Percentiles rank a stretch among this genome's conserved stretches.
phyloP scores from a whole-genome alignment of 1,140 invertebrate species.

The Drosophila biarmipes region DNA sequence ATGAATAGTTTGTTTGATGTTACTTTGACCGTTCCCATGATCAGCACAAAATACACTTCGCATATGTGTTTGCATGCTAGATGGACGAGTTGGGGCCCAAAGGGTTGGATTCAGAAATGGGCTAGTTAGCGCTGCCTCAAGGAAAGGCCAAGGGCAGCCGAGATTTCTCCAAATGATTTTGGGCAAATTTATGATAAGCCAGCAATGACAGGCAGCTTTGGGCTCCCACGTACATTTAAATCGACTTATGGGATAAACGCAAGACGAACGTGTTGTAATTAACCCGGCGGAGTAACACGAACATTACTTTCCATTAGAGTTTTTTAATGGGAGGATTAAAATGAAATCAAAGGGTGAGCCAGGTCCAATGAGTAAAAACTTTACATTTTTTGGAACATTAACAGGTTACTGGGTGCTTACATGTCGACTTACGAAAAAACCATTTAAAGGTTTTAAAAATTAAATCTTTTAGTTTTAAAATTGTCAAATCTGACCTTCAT shows the following conservation, averaged over 20 bases:
- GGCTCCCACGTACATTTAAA: neutral
- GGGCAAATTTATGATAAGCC: slow-evolving; percentile 34
- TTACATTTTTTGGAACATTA: neutral
- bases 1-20: slow-evolving; percentile 83
- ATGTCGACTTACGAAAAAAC: too few species aligned
- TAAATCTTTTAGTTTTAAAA: too few species aligned
- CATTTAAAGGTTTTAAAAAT: too few species aligned
- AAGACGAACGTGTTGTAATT: slow-evolving; percentile 33
- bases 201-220: slow-evolving; percentile 27
- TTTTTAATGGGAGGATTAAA: neutral
- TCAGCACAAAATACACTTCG: slow-evolving; percentile 66
- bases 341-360: neutral
- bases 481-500: too few species aligned
- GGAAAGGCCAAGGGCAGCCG: slow-evolving; percentile 8
- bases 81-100: slow-evolving; percentile 25
- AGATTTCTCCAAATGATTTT: slow-evolving; percentile 39
- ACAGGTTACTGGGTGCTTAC: too few species aligned
- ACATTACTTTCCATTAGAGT: neutral
- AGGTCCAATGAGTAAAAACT: neutral
- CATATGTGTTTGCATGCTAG: slow-evolving; percentile 9
- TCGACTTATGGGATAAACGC: slow-evolving; percentile 7
- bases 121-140: slow-evolving; percentile 42
- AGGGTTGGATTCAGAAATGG: slow-evolving; percentile 33
- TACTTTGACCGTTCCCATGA: slow-evolving; percentile 80
- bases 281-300: slow-evolving; percentile 7